Evolutionary conservation across 2,113 vertebrate species (phyloP), one percentile per base, ranked within the genome.

Genomic region (Centropus bengalensis): DNA sequence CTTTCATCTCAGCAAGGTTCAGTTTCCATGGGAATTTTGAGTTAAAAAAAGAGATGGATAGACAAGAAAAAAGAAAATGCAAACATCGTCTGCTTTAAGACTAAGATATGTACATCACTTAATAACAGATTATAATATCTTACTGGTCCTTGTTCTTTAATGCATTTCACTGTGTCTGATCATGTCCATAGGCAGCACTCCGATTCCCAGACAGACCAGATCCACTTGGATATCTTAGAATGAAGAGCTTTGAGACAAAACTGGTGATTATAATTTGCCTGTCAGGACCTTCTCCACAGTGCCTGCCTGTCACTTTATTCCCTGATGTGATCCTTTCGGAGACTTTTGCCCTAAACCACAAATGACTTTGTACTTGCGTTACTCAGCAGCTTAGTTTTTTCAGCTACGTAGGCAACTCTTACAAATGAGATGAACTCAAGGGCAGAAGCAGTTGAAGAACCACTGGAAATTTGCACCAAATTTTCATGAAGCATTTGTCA

Each of bases 21-120:
- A 69, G 82, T 80, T 94, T 92, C 87, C 84, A 75, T 85, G 82
- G 84, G 58, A 89, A 94, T 17, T 38, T 5, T 45, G 20, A 85
- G 38, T 64, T 86, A 52, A 82, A 89, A 89, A 87, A 81, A 77
- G 68, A 91, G 26, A n/a, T 9, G 2, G 32, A n/a, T 52, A 68
- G 68, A 80, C 9, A 66, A 68, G 67, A 38, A 54, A 62, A 70
- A 17, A 45, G 8, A 69, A 91, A 82, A 73, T 27, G 1, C 49
- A 40, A 78, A 73, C 69, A 6, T 58, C 44, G 3, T 9, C 40
- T 83, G 33, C 23, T 85, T 85, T 56, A 40, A 4, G 15, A 70
- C 32, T 67, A 36, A 70, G 42, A 62, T 58, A 22, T 1, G 2
- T 47, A 36, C 12, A 22, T 42, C 5, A 66, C 32, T 52, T 74